Evolutionary conservation across 2,888 invertebrate genomes (phyloP).

Genomic region (Proisotoma minuta): DNA sequence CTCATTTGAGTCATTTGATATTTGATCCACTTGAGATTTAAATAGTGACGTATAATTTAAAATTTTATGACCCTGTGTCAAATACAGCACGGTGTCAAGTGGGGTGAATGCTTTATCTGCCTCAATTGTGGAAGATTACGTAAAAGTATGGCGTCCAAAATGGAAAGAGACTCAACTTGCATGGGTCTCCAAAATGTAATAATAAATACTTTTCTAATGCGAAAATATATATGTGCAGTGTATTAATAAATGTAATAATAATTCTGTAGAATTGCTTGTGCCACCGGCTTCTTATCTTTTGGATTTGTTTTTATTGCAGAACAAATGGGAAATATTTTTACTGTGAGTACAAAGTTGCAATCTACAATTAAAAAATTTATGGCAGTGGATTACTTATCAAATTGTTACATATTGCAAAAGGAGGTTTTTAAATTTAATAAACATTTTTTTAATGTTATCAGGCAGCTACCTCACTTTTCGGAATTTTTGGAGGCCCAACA

Average conservation of each 20-base stretch:
- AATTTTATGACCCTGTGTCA: neutral
- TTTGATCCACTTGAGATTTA: neutral
- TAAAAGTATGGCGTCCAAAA: slow-evolving; percentile 50
- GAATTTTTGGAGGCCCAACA: slow-evolving; percentile 69
- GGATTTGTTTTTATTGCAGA: slow-evolving; percentile 82
- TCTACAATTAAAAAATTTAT: neutral
- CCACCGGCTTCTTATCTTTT: slow-evolving; percentile 71
- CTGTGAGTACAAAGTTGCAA: slow-evolving; percentile 15
- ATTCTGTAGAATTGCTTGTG: slow-evolving; percentile 57
- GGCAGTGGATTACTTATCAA: neutral
- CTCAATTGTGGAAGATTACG: slow-evolving; percentile 81
- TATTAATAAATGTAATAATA: too few relatives aligned
- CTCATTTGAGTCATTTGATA: neutral
- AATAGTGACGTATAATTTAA: too few relatives aligned
- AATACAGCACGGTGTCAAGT: slow-evolving; percentile 93
- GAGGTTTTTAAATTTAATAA: neutral
- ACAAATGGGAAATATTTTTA: slow-evolving; percentile 55
- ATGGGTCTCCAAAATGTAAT: slow-evolving; percentile 64
- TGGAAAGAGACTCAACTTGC: slow-evolving; percentile 59
- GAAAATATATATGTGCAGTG: too few relatives aligned
- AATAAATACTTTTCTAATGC: too few relatives aligned
- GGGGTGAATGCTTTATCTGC: slow-evolving; percentile 89
- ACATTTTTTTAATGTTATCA: slow-evolving; percentile 46
- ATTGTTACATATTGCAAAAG: neutral
- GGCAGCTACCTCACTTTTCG: slow-evolving; percentile 81